Conservation (phyloP, 2,797 vertebrate species). For the Sebastes baramenuke region DNA sequence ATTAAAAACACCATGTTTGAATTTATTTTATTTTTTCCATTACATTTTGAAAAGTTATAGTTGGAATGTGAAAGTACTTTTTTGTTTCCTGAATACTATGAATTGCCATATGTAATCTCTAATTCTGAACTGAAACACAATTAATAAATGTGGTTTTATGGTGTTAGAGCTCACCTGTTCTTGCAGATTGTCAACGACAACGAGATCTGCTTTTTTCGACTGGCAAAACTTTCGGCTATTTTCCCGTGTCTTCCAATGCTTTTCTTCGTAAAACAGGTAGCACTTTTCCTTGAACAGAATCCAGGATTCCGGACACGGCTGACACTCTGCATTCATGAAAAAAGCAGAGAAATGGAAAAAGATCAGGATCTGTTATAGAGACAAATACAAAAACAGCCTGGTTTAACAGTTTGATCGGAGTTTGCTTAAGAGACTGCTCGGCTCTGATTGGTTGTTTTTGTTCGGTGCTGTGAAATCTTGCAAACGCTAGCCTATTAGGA, state of each 20-base stretch:
- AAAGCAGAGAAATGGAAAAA: not conserved
- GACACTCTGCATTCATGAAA: constrained; percentile 44
- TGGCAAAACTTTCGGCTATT: rapidly evolving
- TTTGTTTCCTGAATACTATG: not conserved
- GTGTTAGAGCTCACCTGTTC: constrained; percentile 61
- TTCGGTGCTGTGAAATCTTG: too few species aligned
- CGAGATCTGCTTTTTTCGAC: not conserved
- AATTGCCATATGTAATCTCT: not conserved
- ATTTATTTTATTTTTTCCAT: not conserved
- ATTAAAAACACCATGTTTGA: not conserved
- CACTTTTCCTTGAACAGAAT: constrained; percentile 62
- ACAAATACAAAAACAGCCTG: not conserved
- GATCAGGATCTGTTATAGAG: not conserved
- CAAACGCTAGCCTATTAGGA: too few species aligned
- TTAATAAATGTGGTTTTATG: not conserved
- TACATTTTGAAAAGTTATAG: not conserved
- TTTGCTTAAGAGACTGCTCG: too few species aligned
- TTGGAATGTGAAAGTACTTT: not conserved
- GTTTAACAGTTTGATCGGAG: too few species aligned
- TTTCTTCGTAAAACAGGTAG: not conserved
- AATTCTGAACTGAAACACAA: not conserved
- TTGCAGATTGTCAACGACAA: constrained; percentile 33
- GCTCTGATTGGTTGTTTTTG: too few species aligned
- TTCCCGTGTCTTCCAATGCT: rapidly evolving
- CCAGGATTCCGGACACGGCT: constrained; percentile 54